A percentile compares a stretch with the other conserved stretches of the same genome.
phyloP scores from a whole-genome alignment of 2,113 vertebrate genomes.

The Hemichromis elongatus region DNA sequence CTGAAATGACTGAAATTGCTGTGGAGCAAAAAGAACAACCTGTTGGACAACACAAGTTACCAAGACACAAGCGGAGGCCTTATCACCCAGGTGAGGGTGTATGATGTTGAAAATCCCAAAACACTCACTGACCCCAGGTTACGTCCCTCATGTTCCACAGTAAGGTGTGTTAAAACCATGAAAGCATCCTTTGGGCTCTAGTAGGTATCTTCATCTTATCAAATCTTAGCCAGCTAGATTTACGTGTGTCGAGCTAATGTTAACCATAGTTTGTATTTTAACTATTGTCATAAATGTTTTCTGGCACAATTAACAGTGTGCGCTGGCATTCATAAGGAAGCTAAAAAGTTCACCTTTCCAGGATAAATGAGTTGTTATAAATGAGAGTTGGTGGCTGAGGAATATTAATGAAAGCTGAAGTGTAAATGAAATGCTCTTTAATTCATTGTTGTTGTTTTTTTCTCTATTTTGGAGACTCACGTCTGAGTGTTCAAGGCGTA shows the following conservation, averaged over 20 bases:
- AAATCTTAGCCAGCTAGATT: not conserved
- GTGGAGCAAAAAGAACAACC: not conserved
- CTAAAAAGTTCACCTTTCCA: not conserved
- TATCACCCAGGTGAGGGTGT: not conserved
- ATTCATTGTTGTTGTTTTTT: not conserved
- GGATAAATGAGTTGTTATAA: not conserved
- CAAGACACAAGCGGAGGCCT: not conserved
- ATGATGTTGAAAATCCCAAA: not conserved
- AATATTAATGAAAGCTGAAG: not conserved
- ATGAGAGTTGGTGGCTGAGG: not conserved
- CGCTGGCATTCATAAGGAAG: not conserved
- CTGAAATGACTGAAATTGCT: rapidly evolving
- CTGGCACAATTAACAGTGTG: not conserved
- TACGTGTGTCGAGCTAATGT: not conserved
- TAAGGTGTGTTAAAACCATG: not conserved
- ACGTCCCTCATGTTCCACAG: not conserved
- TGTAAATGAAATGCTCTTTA: not conserved
- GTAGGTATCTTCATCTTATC: not conserved
- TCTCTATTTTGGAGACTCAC: not conserved
- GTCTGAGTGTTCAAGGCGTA: rapidly evolving
- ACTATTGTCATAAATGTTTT: not conserved
- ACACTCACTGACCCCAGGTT: not conserved
- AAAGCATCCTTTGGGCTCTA: not conserved
- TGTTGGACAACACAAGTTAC: not conserved
- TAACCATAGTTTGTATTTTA: not conserved